Base-by-base conservation (phyloP, 2,113 vertebrate genomes). In the Plotosus lineatus region DNA sequence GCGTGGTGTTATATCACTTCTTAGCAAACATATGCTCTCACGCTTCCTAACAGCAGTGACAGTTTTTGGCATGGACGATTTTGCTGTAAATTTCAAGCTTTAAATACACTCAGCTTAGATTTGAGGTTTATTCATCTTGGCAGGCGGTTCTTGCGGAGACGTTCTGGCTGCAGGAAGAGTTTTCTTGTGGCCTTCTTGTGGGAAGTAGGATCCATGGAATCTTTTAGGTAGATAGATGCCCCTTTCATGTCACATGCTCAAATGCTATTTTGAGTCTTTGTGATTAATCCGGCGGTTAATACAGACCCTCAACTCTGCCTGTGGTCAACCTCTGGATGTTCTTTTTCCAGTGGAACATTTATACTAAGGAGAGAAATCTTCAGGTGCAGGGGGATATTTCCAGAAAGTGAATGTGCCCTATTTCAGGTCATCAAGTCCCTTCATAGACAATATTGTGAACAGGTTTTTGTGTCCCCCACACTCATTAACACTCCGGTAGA, bases 281-380 rank as follows among this genome's bases (percentile, higher is more conserved):
- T 77, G 73, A 79, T 80, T 76, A 72, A 80, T 83, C 28, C 28
- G 40, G 80, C n/a, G 31, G 74, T 80, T 85, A 77, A 77, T 78
- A 11, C 74, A 74, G 28, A 63, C 77, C 66, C 68, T 76, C 55
- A 23, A 61, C 38, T 81, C 6, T 14, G 48, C 17, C 68, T 76
- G 79, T 72, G 85, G 82, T 84, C n/a, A 82, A 84, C 82, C 85
- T 84, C 79, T 72, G 48, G 77, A 73, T 72, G 66, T 82, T 23
- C 44, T 40, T 26, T 72, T 75, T 44, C 75, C n/a, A 63, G 71
- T 33, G 56, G 76, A 80, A 77, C 19, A 56, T 26, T 42, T 82
- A 58, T 23, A 33, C 69, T 81, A 50, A 50, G 78, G 15, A 3
- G 7, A 73, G 66, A 38, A 6, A 63, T n/a, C 53, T 36, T 65